Conservation (phyloP, 2,888 invertebrate genomes). For the Atrina japonica region DNA sequence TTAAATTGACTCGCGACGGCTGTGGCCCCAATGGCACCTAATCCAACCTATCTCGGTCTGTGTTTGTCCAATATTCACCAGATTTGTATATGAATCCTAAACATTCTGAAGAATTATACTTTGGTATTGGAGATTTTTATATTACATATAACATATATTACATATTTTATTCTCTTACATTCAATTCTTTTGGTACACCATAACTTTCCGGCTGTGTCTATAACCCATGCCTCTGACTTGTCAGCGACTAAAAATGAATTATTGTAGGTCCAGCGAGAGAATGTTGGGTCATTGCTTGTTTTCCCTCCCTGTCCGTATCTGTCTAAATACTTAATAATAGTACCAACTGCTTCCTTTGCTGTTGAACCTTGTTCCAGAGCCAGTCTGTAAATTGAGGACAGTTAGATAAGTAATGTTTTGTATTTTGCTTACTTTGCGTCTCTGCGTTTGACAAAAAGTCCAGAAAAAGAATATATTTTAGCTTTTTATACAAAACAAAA, state of each 20-base stretch:
- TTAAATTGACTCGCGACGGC: too few relatives aligned
- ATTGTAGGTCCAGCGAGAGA: conserved; percentile 84
- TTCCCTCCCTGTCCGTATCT: conserved; percentile 88
- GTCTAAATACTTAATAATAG: conserved; percentile 86
- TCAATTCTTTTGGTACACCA: conserved; percentile 89
- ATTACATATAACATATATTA: too few relatives aligned
- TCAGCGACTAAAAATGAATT: conserved; percentile 90
- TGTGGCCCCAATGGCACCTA: too few relatives aligned
- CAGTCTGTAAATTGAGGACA: conserved; percentile 85
- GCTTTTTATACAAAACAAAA: too few relatives aligned
- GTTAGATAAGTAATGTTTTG: not conserved
- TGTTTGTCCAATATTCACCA: too few relatives aligned
- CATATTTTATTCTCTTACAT: conserved; percentile 80
- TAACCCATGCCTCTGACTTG: conserved; percentile 86
- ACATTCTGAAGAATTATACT: too few relatives aligned
- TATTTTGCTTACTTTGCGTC: too few relatives aligned
- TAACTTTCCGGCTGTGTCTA: conserved; percentile 88
- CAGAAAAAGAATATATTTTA: conserved; percentile 13
- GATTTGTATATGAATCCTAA: too few relatives aligned
- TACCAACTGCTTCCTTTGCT: conserved; percentile 86
- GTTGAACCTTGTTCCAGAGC: conserved; percentile 86
- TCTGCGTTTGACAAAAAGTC: too few relatives aligned
- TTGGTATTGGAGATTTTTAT: too few relatives aligned
- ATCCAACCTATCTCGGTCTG: too few relatives aligned
- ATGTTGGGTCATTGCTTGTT: conserved; percentile 83